These are phyloP conservation scores for Urosaurus nigricauda DNA, from an alignment of 2,797 vertebrate genomes.

Conservation along the genomic window DNA sequence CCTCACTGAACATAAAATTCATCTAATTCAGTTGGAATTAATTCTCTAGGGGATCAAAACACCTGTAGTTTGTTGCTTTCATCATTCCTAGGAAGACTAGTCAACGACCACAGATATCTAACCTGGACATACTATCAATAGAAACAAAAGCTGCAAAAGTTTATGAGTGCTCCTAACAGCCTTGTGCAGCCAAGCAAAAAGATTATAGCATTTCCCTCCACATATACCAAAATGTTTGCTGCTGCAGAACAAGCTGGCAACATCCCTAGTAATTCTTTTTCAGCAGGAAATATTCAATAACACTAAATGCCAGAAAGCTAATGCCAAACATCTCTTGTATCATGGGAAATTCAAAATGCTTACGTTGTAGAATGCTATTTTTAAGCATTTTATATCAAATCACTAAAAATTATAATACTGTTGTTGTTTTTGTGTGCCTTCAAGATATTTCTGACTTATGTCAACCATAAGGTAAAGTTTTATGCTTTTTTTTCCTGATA, in stretches of 20 bases:
- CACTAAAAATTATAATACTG: neutral
- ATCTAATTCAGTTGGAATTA: slow-evolving; percentile 1
- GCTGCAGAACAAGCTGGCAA: slow-evolving; percentile 13
- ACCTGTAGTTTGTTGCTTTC: neutral
- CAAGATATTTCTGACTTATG: no score
- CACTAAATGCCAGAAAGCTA: slow-evolving; percentile 2
- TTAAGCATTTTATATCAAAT: neutral
- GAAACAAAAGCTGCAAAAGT: slow-evolving; percentile 4
- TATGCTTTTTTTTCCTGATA: no score
- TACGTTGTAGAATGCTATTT: neutral
- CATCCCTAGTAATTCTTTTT: neutral
- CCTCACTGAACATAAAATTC: neutral
- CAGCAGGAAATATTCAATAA: slow-evolving; percentile 29
- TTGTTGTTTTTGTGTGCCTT: no score
- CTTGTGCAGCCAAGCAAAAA: neutral
- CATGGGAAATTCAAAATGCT: slow-evolving; percentile 13
- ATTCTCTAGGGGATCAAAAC: slow-evolving; percentile 15
- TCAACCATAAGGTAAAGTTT: no score
- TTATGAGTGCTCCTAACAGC: neutral
- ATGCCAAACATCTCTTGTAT: neutral
- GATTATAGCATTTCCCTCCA: neutral
- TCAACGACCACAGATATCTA: neutral
- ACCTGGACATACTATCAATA: slow-evolving; percentile 1
- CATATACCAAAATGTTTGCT: neutral
- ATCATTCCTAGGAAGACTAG: neutral